A percentile compares a stretch with the other conserved stretches of the same genome.
phyloP scores from a whole-genome alignment of 1,140 invertebrate species.

The Sminthurides bifidus region DNA sequence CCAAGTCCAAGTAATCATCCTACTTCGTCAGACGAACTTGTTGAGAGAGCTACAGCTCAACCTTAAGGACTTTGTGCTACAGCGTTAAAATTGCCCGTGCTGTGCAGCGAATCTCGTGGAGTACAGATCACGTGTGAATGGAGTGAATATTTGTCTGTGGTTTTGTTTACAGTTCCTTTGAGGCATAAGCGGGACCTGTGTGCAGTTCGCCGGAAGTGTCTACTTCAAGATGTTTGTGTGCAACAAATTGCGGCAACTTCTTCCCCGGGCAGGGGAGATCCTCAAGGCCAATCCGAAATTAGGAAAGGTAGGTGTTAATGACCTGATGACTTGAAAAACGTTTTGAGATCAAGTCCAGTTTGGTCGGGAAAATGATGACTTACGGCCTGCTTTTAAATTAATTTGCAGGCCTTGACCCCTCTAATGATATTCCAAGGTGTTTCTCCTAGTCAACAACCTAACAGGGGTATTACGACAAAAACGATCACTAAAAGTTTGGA shows the following conservation, averaged over 20 bases:
- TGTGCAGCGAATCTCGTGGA: no score
- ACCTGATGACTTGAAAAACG: background rate
- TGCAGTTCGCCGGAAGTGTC: no score
- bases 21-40: background rate
- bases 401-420: constrained; percentile 22
- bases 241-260: background rate
- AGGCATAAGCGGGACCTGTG: no score
- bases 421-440: constrained; percentile 25
- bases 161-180: background rate
- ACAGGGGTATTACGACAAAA: constrained; percentile 20
- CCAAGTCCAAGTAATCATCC: background rate
- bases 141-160: no score
- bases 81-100: no score
- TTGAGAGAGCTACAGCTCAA: no score
- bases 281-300: background rate
- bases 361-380: background rate
- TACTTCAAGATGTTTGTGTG: constrained; percentile 11
- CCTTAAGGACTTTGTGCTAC: no score
- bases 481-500: constrained; percentile 23
- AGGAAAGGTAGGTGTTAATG: constrained; percentile 11
- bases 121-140: no score
- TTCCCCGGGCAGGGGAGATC: constrained; percentile 15
- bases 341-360: background rate
- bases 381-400: constrained; percentile 2
- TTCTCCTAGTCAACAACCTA: constrained; percentile 14